phyloP scores from a whole-genome alignment of 1,140 invertebrate genomes.

The Ruditapes philippinarum region DNA sequence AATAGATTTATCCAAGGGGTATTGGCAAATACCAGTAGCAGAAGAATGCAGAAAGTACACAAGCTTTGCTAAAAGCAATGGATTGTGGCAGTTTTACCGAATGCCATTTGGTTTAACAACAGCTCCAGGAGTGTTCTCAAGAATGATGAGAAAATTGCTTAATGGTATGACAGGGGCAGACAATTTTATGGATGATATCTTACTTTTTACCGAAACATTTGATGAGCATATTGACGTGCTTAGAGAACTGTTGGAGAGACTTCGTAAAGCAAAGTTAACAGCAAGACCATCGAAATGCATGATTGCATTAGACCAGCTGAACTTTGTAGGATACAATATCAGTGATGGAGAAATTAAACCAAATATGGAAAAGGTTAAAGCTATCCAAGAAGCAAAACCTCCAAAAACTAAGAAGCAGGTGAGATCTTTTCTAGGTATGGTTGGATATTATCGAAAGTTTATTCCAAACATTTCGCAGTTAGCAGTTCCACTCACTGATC shows the following conservation, averaged over 20 bases:
- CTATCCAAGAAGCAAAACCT: conserved; percentile 77
- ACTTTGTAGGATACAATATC: conserved; percentile 55
- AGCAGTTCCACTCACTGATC: conserved; percentile 66
- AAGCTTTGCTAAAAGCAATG: no score
- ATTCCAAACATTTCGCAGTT: conserved; percentile 72
- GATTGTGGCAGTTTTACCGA: no score
- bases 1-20: conserved; percentile 56
- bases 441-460: conserved; percentile 86
- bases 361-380: conserved; percentile 78
- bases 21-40: conserved; percentile 45
- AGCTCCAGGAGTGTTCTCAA: conserved; percentile 45
- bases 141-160: conserved; percentile 72
- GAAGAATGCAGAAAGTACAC: background rate
- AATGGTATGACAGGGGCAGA: conserved; percentile 22
- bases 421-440: conserved; percentile 84
- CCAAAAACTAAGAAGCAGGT: conserved; percentile 85
- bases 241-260: conserved; percentile 35
- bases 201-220: conserved; percentile 49
- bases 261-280: conserved; percentile 58
- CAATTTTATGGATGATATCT: conserved; percentile 74
- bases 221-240: conserved; percentile 44
- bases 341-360: conserved; percentile 67
- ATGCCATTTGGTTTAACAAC: conserved; percentile 78
- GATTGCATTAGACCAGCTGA: conserved; percentile 46
- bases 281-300: conserved; percentile 64